phyloP scores from a whole-genome alignment of 2,113 vertebrate genomes.

The Oreotrochilus melanogaster region DNA sequence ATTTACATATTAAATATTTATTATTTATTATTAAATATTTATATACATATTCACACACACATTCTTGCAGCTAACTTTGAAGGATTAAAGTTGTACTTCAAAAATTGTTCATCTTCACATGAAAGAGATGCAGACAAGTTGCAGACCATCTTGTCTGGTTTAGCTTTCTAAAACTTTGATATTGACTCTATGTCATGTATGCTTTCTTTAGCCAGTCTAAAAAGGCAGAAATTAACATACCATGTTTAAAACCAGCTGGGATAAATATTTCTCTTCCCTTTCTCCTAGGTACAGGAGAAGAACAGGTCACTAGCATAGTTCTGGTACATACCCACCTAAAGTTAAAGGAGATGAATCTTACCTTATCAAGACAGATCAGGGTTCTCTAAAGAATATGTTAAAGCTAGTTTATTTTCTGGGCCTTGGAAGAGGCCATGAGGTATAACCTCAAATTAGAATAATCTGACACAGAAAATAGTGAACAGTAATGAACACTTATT shows the following conservation, averaged over 20 bases:
- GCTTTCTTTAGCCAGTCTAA: not conserved
- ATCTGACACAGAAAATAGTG: not conserved
- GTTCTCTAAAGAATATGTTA: not conserved
- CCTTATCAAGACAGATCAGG: not conserved
- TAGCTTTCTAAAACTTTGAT: not conserved
- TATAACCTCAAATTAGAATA: slow-evolving; percentile 5
- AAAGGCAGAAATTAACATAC: not conserved
- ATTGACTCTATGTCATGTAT: not conserved
- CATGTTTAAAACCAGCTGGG: not conserved
- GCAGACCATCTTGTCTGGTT: not conserved
- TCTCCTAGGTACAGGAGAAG: not conserved
- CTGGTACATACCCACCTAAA: not conserved
- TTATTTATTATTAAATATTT: not conserved
- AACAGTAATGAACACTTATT: not conserved
- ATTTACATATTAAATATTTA: not conserved
- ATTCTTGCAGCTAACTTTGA: not conserved
- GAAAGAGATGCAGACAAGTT: not conserved
- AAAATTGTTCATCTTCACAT: not conserved
- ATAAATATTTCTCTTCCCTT: not conserved
- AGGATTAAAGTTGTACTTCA: not conserved
- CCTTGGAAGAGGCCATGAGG: slow-evolving; percentile 11
- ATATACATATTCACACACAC: not conserved
- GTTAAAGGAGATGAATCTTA: not conserved
- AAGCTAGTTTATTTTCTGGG: not conserved
- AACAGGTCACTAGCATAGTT: not conserved